A percentile compares a stretch with the other conserved stretches of the same genome.
These are phyloP conservation scores for Trissoscelio sp. DNA, from an alignment of 2,888 invertebrate genomes.

Conservation along the genomic window DNA sequence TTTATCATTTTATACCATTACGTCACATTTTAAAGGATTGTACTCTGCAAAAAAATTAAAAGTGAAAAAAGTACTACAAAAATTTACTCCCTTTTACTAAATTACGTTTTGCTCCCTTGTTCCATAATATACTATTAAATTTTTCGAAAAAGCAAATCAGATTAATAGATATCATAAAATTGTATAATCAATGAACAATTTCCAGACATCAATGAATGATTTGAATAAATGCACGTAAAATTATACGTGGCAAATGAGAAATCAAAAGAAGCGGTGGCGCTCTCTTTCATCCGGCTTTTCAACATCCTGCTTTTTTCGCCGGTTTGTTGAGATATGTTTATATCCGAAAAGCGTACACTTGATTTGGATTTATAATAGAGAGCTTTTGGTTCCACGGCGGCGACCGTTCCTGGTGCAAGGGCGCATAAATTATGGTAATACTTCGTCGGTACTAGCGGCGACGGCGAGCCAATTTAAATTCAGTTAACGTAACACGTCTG, in stretches of 20 bases:
- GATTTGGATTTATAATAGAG: conserved; percentile 82
- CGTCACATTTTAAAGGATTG: conserved; percentile 32
- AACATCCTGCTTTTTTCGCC: conserved; percentile 22
- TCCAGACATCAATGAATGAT: too few species aligned
- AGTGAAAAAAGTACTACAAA: too few species aligned
- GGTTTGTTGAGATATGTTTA: conserved; percentile 72
- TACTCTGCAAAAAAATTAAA: too few species aligned
- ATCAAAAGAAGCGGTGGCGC: conserved; percentile 4
- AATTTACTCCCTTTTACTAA: too few species aligned
- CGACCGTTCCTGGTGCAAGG: conserved; percentile 74
- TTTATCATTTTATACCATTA: conserved; percentile 50
- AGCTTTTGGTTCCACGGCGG: conserved; percentile 71
- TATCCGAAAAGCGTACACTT: conserved; percentile 78
- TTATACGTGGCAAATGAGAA: conserved; percentile 26
- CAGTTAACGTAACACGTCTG: conserved; percentile 81
- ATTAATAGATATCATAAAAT: too few species aligned
- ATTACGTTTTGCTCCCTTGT: too few species aligned
- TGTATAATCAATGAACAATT: too few species aligned
- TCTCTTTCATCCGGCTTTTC: conserved; percentile 13
- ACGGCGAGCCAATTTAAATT: conserved; percentile 80
- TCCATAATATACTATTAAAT: too few species aligned
- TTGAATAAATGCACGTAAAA: too few species aligned
- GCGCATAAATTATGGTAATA: conserved; percentile 83
- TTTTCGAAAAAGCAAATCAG: too few species aligned
- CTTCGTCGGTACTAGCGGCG: conserved; percentile 69